A percentile compares a stretch with the other conserved stretches of the same genome.
These are phyloP conservation scores for Drosophila sturtevanti DNA, from an alignment of 1,140 invertebrate genomes.

Conservation along the genomic window DNA sequence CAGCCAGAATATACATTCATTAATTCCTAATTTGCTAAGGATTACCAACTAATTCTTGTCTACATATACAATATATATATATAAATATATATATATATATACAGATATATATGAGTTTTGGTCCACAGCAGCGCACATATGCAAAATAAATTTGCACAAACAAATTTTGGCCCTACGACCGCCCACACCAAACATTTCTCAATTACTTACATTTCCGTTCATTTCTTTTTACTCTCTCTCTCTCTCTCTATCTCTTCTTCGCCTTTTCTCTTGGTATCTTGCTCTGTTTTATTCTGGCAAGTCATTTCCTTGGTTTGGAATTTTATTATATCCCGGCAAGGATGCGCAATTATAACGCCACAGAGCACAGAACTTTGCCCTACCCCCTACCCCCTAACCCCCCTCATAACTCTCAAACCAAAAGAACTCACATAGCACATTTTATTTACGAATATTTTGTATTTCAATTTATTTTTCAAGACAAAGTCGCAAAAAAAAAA, in stretches of 20 bases:
- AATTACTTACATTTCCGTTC: conserved; percentile 40
- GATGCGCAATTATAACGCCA: conserved; percentile 69
- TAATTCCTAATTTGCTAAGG: conserved; percentile 53
- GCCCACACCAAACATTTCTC: conserved; percentile 53
- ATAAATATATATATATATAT: conserved; percentile 6
- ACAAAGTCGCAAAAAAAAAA: conserved; percentile 1
- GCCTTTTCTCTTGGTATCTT: conserved; percentile 13
- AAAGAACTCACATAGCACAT: conserved; percentile 27
- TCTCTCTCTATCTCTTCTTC: not conserved
- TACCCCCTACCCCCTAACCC: not conserved
- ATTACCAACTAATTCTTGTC: conserved; percentile 39
- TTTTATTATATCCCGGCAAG: conserved; percentile 66
- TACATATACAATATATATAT: conserved; percentile 12
- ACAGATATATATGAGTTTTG: conserved; percentile 19
- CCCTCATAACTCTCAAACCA: not conserved
- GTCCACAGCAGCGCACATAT: conserved; percentile 11
- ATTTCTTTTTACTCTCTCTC: conserved; percentile 25
- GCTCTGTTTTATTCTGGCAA: conserved; percentile 18
- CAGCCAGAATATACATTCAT: conserved; percentile 42
- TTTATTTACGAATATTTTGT: conserved; percentile 62
- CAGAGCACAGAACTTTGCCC: conserved; percentile 27
- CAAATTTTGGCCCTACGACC: conserved; percentile 27
- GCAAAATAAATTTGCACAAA: conserved; percentile 36
- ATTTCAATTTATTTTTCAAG: conserved; percentile 67
- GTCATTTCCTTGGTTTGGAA: conserved; percentile 52